Conservation (phyloP, 2,113 vertebrate species). For the Isurus oxyrinchus region DNA sequence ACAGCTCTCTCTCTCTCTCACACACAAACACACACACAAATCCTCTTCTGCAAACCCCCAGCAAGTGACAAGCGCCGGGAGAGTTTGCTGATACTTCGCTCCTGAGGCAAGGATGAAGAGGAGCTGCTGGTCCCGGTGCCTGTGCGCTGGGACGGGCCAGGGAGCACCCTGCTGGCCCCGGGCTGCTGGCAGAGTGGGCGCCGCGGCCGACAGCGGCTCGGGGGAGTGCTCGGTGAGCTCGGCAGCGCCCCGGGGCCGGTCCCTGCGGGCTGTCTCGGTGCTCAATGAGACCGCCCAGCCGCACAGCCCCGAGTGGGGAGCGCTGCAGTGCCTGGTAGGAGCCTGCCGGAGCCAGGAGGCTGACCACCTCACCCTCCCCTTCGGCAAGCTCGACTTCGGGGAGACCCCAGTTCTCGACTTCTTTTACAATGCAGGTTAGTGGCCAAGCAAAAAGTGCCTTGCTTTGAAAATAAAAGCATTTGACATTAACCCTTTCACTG, state of each 20-base stretch:
- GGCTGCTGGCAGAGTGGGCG: neutral
- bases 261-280: slow-evolving; percentile 71
- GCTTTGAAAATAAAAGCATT: neutral
- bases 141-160: neutral
- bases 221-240: slow-evolving; percentile 41
- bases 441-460: neutral
- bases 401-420: slow-evolving; percentile 77
- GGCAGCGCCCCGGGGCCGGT: slow-evolving; percentile 56
- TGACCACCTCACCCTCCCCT: slow-evolving; percentile 70
- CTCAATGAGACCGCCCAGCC: slow-evolving; percentile 68
- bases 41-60: neutral
- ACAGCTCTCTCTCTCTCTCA: too few relatives aligned
- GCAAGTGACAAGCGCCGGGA: neutral
- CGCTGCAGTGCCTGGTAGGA: slow-evolving; percentile 68
- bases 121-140: neutral
- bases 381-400: slow-evolving; percentile 80
- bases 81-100: neutral
- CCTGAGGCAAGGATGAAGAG: neutral
- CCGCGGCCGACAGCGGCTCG: slow-evolving; percentile 28
- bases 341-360: slow-evolving; percentile 79
- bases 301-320: slow-evolving; percentile 75
- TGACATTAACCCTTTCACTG: neutral
- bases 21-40: too few relatives aligned
- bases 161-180: neutral
- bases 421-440: slow-evolving; percentile 86